These are phyloP conservation scores for Diglossa cyanea DNA, from an alignment of 2,797 vertebrate species.

Conservation along the genomic window DNA sequence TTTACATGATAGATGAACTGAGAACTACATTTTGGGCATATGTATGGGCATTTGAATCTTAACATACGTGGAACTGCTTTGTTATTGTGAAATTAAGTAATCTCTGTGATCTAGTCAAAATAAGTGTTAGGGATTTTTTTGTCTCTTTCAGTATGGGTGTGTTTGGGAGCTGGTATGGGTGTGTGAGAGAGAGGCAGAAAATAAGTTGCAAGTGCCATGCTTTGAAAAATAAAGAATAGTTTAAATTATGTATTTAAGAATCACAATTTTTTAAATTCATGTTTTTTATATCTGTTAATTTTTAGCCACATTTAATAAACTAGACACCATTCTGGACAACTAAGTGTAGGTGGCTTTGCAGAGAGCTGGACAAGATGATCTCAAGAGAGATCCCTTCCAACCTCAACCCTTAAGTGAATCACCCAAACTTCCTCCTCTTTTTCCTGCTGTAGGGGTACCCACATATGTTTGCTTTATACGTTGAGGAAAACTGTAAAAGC, in stretches of 20 bases:
- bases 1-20: background rate
- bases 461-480: fast-evolving
- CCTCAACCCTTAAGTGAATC: background rate
- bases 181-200: background rate
- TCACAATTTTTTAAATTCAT: fast-evolving
- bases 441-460: background rate
- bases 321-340: background rate
- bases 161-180: background rate
- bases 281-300: background rate
- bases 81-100: background rate
- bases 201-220: background rate
- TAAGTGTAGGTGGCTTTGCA: background rate
- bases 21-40: background rate
- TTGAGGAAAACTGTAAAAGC: background rate
- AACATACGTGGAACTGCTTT: background rate
- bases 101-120: background rate
- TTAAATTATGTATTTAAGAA: background rate
- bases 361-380: background rate
- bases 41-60: background rate
- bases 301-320: background rate
- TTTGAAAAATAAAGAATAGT: background rate
- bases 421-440: background rate
- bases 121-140: background rate
- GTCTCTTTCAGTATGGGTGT: background rate
- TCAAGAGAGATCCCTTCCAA: background rate